Evolutionary conservation across 2,888 invertebrate genomes (phyloP).

Genomic region (Rhyacophila evoluta): DNA sequence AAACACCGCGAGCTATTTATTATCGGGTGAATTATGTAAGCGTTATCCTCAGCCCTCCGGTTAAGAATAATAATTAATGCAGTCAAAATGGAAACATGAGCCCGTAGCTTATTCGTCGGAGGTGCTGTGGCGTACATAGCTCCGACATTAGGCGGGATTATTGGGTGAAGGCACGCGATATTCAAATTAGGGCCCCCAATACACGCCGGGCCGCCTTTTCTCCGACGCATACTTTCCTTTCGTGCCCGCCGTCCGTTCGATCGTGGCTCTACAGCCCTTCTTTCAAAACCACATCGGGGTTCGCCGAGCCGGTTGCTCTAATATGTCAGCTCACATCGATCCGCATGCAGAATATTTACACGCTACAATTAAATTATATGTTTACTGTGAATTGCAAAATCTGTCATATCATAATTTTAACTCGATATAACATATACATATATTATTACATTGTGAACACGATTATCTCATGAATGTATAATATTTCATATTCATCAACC

Average conservation of each 20-base stretch:
- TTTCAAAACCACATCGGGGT: too few species aligned
- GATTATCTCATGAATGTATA: too few species aligned
- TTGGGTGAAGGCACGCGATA: constrained; percentile 47
- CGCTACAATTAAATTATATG: too few species aligned
- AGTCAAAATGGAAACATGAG: constrained; percentile 22
- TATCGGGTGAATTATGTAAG: neutral
- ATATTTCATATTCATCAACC: too few species aligned
- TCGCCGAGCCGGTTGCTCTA: too few species aligned
- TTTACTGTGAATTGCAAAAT: too few species aligned
- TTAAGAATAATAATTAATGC: constrained; percentile 18
- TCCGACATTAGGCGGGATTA: constrained; percentile 31
- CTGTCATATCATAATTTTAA: too few species aligned
- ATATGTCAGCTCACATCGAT: too few species aligned
- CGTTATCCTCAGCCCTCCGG: neutral
- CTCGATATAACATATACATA: too few species aligned
- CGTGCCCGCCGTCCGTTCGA: neutral
- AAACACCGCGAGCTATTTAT: neutral
- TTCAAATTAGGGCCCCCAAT: constrained; percentile 44
- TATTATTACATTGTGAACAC: too few species aligned
- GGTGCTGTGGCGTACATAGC: neutral
- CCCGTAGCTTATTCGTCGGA: constrained; percentile 19
- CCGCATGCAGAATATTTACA: too few species aligned
- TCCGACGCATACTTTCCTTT: neutral
- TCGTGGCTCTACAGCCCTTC: neutral
- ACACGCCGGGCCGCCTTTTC: constrained; percentile 28